Evolutionary conservation across 35 echinoderm and acorn worm genomes (phyloP).

Genomic region (Hemicentrotus pulcherrimus): DNA sequence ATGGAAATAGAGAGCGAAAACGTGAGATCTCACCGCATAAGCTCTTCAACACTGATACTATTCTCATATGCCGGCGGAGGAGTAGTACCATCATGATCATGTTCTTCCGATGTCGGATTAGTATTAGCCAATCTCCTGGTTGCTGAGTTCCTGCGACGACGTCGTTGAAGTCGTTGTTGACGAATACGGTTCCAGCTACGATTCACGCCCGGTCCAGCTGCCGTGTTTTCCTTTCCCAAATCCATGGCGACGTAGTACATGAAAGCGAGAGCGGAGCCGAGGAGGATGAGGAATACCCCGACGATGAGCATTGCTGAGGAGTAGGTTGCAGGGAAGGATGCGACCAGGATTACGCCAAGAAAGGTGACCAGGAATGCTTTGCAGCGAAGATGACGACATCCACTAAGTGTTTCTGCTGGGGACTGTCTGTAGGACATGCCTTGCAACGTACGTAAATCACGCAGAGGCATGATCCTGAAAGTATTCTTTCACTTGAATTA

Average conservation of each 20-base stretch:
- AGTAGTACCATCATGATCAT: not conserved
- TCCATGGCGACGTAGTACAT: constrained; percentile 24
- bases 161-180: not conserved
- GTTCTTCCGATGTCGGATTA: not conserved
- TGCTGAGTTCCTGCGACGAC: not conserved
- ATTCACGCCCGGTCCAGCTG: not conserved
- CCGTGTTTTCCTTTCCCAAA: not conserved
- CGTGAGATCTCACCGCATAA: not conserved
- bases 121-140: not conserved
- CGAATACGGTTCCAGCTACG: constrained; percentile 6
- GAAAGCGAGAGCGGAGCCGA: not conserved
- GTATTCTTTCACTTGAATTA: not conserved
- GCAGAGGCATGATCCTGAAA: not conserved
- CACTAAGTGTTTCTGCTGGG: not conserved
- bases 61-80: not conserved
- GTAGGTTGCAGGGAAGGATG: not conserved
- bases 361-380: not conserved
- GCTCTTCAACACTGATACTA: constrained; percentile 26
- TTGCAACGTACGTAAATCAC: not conserved
- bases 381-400: constrained; percentile 8
- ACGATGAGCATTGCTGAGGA: not conserved
- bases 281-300: not conserved
- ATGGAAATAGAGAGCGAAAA: too few species aligned
- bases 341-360: not conserved
- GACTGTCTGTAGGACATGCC: constrained; percentile 5